Evolutionary conservation across 2,888 invertebrate species (phyloP).

Genomic region (Coelogynopora nodosa): DNA sequence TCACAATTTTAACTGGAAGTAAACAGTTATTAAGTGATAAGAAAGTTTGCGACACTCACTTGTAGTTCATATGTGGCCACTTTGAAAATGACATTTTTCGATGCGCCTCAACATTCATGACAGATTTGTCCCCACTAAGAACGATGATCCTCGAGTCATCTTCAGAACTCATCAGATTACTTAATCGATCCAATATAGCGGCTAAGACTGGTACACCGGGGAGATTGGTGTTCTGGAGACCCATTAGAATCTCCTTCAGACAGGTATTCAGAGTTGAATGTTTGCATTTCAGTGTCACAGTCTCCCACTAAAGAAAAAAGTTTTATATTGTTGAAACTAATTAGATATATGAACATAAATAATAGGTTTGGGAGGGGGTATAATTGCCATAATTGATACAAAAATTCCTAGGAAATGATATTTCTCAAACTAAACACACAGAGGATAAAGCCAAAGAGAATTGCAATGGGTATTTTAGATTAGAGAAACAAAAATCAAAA

Average conservation of each 20-base stretch:
- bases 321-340: no score
- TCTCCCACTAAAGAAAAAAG: background rate
- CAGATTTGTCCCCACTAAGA: slow-evolving; percentile 58
- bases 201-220: slow-evolving; percentile 83
- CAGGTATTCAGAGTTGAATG: slow-evolving; percentile 65
- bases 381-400: no score
- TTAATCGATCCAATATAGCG: slow-evolving; percentile 74
- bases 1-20: no score
- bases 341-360: no score
- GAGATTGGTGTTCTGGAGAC: slow-evolving; percentile 71
- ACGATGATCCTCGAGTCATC: slow-evolving; percentile 50
- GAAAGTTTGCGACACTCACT: no score
- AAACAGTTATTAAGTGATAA: no score
- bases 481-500: no score
- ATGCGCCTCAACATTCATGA: slow-evolving; percentile 86
- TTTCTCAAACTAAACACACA: no score
- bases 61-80: slow-evolving; percentile 95
- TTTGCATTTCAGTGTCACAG: slow-evolving; percentile 67
- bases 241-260: slow-evolving; percentile 76
- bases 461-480: no score
- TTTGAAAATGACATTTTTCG: slow-evolving; percentile 82
- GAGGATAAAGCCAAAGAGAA: no score
- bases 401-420: no score
- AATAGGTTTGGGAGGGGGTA: no score
- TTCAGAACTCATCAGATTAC: slow-evolving; percentile 55